Evolutionary conservation across 2,888 invertebrate species (phyloP), one percentile per base, ranked within the genome.

Genomic region (Aphrophora alni): DNA sequence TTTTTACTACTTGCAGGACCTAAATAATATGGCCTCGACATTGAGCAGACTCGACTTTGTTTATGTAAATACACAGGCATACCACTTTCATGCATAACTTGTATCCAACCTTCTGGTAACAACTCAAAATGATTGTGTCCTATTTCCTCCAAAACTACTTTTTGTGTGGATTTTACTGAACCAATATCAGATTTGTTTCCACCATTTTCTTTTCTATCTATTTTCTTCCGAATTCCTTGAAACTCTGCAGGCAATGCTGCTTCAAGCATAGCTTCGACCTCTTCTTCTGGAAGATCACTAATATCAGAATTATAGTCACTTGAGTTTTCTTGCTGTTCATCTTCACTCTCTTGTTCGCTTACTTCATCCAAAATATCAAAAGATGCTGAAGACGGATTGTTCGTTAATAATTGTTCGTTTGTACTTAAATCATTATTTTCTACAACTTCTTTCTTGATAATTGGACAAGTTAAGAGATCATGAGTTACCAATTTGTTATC

Each of bases 1-100:
- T 82, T 81, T 89, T 97, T 91, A 21, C 95, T 95, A 88, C 97
- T 97, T 17, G 96, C 97, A 26, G 96, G 94, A 21, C 99, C 99
- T 2, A 99, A 90, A 88, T 97, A 98, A 89, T 99, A 99, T 0
- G 99, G 99, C 85, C 97, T 94, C 4, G 97, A 92, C 80, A 98
- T 90, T 0, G 97, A 97, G 88, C 97, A 97, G 28, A 99, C 98
- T 78, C 99, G 90, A 0, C 94, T 91, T 79, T 91, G 90, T 86
- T 96, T 95, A 87, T 99, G 98, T 84, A 99, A 91, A 89, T 97
- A 99, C 59, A 99, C 90, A 0, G 98, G 98, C 95, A 99, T 97
- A 24, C 99, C 99, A 87, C 97, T 97, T 87, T 95, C 94, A 88
- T 99, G 99, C 0, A 95, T 95, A 25, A 98, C 95, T 90, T 95